phyloP scores from a whole-genome alignment of 1,140 invertebrate genomes.

The Condylostylus longicornis region DNA sequence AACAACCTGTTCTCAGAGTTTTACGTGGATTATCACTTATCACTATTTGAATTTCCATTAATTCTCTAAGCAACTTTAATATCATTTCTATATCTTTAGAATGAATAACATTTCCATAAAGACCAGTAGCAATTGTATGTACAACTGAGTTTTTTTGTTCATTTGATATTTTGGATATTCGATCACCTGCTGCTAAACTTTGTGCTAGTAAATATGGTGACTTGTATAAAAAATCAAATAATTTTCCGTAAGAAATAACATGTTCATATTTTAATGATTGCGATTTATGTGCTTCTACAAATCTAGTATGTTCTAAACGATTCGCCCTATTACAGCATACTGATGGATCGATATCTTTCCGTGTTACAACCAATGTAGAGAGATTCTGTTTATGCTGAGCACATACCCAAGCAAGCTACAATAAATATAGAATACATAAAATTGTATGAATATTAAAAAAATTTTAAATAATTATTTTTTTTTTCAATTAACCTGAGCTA shows the following conservation, averaged over 20 bases:
- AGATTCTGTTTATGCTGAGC: slow-evolving; percentile 75
- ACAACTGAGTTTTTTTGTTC: slow-evolving; percentile 49
- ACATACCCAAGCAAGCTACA: slow-evolving; percentile 72
- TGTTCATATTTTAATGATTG: slow-evolving; percentile 69
- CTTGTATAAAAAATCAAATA: slow-evolving; percentile 59
- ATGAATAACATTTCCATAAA: slow-evolving; percentile 69
- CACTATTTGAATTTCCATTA: slow-evolving; percentile 71
- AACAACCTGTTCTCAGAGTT: slow-evolving; percentile 66
- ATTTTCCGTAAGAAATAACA: slow-evolving; percentile 58
- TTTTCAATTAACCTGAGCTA: slow-evolving; percentile 20
- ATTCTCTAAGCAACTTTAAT: slow-evolving; percentile 57
- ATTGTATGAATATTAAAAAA: background rate
- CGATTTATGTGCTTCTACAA: slow-evolving; percentile 80
- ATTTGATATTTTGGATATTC: slow-evolving; percentile 37
- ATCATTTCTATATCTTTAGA: slow-evolving; percentile 69
- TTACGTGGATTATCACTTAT: slow-evolving; percentile 68
- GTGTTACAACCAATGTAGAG: slow-evolving; percentile 59
- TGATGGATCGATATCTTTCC: slow-evolving; percentile 55
- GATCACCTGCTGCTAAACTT: slow-evolving; percentile 66
- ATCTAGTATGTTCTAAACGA: slow-evolving; percentile 59
- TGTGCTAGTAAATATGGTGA: slow-evolving; percentile 66
- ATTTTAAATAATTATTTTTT: background rate
- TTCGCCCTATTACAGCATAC: slow-evolving; percentile 63
- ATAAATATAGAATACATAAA: background rate
- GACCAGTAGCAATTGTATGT: slow-evolving; percentile 57